Percentiles rank a stretch among this genome's conserved stretches.
phyloP scores from a whole-genome alignment of 2,797 vertebrate species.

The Paguma larvata region DNA sequence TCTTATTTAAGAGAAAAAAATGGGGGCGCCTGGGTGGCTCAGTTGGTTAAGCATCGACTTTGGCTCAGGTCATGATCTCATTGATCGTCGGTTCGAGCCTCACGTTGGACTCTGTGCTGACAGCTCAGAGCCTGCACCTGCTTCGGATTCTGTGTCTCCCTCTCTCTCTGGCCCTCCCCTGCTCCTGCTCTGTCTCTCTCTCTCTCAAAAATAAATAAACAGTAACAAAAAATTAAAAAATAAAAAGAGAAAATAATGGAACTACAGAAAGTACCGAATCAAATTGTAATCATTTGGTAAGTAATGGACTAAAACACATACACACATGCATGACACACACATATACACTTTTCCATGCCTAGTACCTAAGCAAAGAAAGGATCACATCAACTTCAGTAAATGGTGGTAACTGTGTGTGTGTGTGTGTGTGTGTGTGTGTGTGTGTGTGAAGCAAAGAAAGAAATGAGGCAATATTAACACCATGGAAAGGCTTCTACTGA shows the following conservation, averaged over 20 bases:
- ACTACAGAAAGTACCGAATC: background rate
- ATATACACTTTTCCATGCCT: background rate
- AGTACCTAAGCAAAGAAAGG: background rate
- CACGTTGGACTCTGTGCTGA: no score
- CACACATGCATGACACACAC: rapidly evolving
- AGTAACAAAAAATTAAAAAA: no score
- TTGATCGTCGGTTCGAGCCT: no score
- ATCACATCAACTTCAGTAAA: background rate
- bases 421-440: background rate
- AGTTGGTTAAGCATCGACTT: no score
- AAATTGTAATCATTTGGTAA: background rate
- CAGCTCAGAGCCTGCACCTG: no score
- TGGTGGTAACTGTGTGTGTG: background rate
- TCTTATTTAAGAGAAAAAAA: background rate
- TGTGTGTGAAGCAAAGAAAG: background rate
- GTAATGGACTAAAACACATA: background rate
- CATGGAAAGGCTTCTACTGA: background rate
- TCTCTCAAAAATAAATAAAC: no score
- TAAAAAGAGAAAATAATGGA: background rate
- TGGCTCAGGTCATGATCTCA: no score
- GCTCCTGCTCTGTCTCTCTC: no score
- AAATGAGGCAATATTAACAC: background rate
- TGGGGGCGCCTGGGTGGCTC: background rate
- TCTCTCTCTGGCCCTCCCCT: no score
- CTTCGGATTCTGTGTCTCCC: no score